Evolutionary conservation across 2,888 invertebrate species (phyloP).

Genomic region (Perithous albicinctus): DNA sequence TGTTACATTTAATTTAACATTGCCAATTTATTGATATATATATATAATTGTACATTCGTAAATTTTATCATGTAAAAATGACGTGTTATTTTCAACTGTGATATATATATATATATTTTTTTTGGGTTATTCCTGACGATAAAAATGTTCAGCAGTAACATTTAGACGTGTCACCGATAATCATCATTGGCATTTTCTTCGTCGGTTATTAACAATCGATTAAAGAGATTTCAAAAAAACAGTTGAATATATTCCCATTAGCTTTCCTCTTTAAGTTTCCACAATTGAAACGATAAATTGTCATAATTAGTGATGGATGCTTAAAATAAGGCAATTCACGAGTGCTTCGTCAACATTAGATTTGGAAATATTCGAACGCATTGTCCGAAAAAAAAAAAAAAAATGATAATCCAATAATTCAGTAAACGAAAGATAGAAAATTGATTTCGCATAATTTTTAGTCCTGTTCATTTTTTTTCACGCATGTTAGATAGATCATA

Average conservation of each 20-base stretch:
- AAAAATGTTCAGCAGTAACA: slow-evolving; percentile 2
- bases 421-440: not conserved
- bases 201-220: not conserved
- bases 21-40: slow-evolving; percentile 13
- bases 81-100: slow-evolving; percentile 12
- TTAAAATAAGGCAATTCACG: not conserved
- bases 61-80: not conserved
- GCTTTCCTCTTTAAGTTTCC: not conserved
- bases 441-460: slow-evolving; percentile 6
- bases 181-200: slow-evolving; percentile 1
- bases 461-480: slow-evolving; percentile 6
- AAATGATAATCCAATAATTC: not conserved
- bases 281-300: slow-evolving; percentile 2
- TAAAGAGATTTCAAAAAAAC: not conserved
- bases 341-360: not conserved
- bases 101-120: no score
- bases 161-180: slow-evolving; percentile 22
- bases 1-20: slow-evolving; percentile 8
- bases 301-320: not conserved
- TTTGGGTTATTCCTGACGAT: slow-evolving; percentile 1
- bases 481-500: slow-evolving; percentile 5
- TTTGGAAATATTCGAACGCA: not conserved
- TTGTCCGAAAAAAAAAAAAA: not conserved
- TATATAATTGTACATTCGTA: slow-evolving; percentile 7
- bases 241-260: not conserved